Evolutionary conservation across 1,140 invertebrate genomes (phyloP).

Genomic region (Drosophila kepulauana): DNA sequence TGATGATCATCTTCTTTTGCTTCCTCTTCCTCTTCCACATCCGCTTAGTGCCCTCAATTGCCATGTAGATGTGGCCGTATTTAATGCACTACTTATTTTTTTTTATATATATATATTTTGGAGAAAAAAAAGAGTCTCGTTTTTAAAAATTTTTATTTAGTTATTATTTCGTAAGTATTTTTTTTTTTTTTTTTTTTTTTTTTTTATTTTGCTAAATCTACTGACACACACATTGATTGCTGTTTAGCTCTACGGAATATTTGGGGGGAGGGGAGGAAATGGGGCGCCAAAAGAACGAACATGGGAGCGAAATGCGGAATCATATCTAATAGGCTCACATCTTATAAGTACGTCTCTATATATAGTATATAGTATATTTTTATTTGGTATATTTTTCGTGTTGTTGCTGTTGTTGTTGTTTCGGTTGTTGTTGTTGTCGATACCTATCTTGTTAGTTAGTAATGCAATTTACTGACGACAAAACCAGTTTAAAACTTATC

Average conservation of each 20-base stretch:
- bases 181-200: conserved; percentile 11
- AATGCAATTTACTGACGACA: conserved; percentile 20
- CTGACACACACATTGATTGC: conserved; percentile 77
- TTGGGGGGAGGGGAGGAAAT: neutral
- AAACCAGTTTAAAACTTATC: conserved; percentile 36
- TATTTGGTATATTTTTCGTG: conserved; percentile 18
- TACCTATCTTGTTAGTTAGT: conserved; percentile 36
- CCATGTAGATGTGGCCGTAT: conserved; percentile 80
- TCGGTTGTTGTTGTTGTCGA: conserved; percentile 14
- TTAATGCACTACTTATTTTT: conserved; percentile 43
- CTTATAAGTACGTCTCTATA: conserved; percentile 33
- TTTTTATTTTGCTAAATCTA: conserved; percentile 48
- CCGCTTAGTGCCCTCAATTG: conserved; percentile 41
- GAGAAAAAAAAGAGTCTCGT: conserved; percentile 55
- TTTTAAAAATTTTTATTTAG: conserved; percentile 50
- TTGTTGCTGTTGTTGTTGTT: conserved; percentile 3
- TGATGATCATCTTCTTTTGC: conserved; percentile 2
- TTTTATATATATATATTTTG: neutral
- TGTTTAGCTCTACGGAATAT: conserved; percentile 58
- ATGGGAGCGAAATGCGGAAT: conserved; percentile 13
- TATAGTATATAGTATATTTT: conserved; percentile 10
- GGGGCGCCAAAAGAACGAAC: conserved; percentile 31
- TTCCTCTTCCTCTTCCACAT: conserved; percentile 8
- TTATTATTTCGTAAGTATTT: conserved; percentile 25
- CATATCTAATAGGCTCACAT: conserved; percentile 44